phyloP scores from a whole-genome alignment of 2,797 vertebrate species.

The Ceryle rudis region DNA sequence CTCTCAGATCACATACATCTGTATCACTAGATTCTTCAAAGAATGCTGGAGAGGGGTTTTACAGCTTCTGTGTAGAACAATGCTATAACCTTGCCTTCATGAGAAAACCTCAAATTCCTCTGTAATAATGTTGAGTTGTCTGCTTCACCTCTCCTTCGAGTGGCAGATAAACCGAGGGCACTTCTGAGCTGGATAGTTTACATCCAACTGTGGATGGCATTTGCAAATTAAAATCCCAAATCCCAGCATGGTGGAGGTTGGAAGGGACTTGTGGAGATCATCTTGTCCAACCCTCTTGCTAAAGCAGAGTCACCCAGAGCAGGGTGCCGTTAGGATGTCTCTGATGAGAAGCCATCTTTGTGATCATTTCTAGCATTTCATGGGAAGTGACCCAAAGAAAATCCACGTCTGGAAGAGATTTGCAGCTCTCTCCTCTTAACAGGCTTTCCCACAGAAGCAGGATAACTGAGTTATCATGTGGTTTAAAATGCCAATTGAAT shows the following conservation, averaged over 20 bases:
- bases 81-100: background rate
- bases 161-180: background rate
- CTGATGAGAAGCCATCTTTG: background rate
- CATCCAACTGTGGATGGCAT: fast-evolving
- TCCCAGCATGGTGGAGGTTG: background rate
- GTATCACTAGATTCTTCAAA: background rate
- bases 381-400: background rate
- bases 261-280: background rate
- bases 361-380: background rate
- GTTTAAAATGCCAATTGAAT: background rate
- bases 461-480: background rate
- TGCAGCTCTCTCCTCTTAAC: background rate
- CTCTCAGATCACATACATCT: background rate
- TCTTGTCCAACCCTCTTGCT: background rate
- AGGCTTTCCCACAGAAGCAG: background rate
- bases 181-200: background rate
- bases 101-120: background rate
- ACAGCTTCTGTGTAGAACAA: background rate
- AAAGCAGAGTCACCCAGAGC: background rate
- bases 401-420: background rate
- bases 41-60: background rate
- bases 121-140: background rate
- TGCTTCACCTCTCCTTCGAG: background rate
- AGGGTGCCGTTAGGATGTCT: background rate
- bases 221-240: background rate